Evolutionary conservation across 2,888 invertebrate genomes (phyloP).

Genomic region (Thymelicus sylvestris): DNA sequence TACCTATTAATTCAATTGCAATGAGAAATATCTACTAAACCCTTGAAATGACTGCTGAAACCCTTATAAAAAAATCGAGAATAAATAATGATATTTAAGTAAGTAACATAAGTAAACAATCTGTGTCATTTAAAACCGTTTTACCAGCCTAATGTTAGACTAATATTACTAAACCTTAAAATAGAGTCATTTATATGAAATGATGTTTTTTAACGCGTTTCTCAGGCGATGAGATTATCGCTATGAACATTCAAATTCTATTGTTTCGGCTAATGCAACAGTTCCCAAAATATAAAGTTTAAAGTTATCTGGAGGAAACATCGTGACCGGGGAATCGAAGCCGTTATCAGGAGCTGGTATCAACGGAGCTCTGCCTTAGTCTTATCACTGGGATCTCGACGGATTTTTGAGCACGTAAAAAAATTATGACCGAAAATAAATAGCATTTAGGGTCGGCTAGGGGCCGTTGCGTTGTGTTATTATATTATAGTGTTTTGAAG

Average conservation of each 20-base stretch:
- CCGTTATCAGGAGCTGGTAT: conserved; percentile 66
- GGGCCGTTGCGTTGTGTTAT: not conserved
- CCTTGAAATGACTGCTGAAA: too few relatives aligned
- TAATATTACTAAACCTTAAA: not conserved
- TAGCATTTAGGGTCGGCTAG: conserved; percentile 29
- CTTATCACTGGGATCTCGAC: conserved; percentile 50
- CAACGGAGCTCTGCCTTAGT: conserved; percentile 55
- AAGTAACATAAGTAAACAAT: too few relatives aligned
- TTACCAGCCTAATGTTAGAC: too few relatives aligned
- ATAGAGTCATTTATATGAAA: conserved; percentile 35
- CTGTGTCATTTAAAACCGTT: too few relatives aligned
- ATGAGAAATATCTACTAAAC: too few relatives aligned
- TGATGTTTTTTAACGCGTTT: conserved; percentile 28
- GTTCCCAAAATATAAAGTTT: conserved; percentile 63
- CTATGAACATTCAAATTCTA: conserved; percentile 48
- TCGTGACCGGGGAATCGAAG: conserved; percentile 74
- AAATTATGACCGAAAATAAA: conserved; percentile 49
- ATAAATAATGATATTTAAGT: too few relatives aligned
- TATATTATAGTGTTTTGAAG: conserved; percentile 2
- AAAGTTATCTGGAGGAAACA: conserved; percentile 63
- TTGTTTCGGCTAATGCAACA: conserved; percentile 59
- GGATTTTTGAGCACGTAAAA: conserved; percentile 51
- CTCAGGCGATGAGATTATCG: conserved; percentile 27
- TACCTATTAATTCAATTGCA: too few relatives aligned
- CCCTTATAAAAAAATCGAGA: too few relatives aligned